Percentiles rank a stretch among this genome's conserved stretches.
Conservation (phyloP, 2,113 vertebrate species). For the Antennarius striatus region DNA sequence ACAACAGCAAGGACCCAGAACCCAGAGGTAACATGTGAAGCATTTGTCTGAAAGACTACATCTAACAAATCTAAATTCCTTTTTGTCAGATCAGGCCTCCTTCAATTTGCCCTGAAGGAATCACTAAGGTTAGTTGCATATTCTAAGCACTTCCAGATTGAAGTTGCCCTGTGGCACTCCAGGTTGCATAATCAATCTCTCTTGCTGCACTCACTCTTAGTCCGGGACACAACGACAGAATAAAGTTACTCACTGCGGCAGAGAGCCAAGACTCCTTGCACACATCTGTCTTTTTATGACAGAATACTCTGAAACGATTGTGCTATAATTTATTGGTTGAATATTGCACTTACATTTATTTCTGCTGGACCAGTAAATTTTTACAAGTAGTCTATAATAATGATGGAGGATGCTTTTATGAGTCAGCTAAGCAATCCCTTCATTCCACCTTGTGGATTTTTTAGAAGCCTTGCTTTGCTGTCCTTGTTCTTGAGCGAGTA, state of each 20-base stretch:
- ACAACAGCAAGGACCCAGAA: constrained; percentile 34
- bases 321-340: neutral
- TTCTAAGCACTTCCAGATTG: constrained; percentile 79
- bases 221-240: constrained; percentile 56
- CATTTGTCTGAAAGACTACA: constrained; percentile 69
- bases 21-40: constrained; percentile 63
- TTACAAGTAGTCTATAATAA: neutral
- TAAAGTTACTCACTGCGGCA: constrained; percentile 52
- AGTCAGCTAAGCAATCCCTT: neutral
- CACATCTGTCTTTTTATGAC: constrained; percentile 5
- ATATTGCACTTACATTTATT: constrained; percentile 16
- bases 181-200: constrained; percentile 80
- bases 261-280: constrained; percentile 19
- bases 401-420: neutral
- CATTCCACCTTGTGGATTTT: constrained; percentile 1
- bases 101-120: constrained; percentile 70
- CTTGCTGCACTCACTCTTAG: constrained; percentile 59
- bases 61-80: constrained; percentile 76
- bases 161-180: constrained; percentile 76
- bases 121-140: constrained; percentile 57
- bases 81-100: constrained; percentile 77
- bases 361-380: neutral
- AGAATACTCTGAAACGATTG: constrained; percentile 10
- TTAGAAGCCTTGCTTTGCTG: neutral
- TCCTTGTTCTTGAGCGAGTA: neutral